Evolutionary conservation across 2,797 vertebrate species (phyloP).

Genomic region (Ciconia nigra): DNA sequence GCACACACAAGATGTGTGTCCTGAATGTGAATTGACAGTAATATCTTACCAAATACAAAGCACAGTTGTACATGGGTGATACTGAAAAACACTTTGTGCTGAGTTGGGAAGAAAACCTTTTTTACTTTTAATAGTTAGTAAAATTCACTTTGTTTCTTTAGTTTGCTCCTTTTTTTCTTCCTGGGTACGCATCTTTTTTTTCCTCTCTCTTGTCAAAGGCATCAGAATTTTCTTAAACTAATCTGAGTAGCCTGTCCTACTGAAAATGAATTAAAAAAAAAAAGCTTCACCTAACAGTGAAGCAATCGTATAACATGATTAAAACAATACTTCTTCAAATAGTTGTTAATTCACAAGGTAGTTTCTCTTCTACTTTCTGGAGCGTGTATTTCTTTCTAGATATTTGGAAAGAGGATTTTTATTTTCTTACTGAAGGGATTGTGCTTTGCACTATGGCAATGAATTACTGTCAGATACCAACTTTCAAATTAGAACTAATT

Average conservation of each 20-base stretch:
- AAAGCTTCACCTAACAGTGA: not conserved
- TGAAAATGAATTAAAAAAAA: not conserved
- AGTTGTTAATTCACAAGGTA: not conserved
- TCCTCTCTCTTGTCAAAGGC: not conserved
- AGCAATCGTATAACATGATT: not conserved
- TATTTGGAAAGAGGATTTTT: not conserved
- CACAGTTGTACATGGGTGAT: not conserved
- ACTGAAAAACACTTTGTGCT: not conserved
- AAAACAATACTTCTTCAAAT: not conserved
- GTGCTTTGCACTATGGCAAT: not conserved
- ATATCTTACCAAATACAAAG: not conserved
- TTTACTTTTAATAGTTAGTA: not conserved
- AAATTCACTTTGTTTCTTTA: not conserved
- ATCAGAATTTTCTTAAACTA: not conserved
- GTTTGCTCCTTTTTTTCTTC: not conserved
- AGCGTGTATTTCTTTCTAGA: not conserved
- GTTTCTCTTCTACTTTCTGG: not conserved
- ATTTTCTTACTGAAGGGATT: not conserved
- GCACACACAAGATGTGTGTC: not conserved
- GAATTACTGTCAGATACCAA: not conserved
- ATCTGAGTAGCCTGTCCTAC: not conserved
- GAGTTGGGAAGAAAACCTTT: not conserved
- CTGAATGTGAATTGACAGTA: constrained; percentile 9
- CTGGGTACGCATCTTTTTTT: not conserved
- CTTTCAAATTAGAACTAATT: not conserved